Evolutionary conservation across 2,113 vertebrate genomes (phyloP), one percentile per base, ranked within the genome.

Genomic region (Cranoglanis bouderius): DNA sequence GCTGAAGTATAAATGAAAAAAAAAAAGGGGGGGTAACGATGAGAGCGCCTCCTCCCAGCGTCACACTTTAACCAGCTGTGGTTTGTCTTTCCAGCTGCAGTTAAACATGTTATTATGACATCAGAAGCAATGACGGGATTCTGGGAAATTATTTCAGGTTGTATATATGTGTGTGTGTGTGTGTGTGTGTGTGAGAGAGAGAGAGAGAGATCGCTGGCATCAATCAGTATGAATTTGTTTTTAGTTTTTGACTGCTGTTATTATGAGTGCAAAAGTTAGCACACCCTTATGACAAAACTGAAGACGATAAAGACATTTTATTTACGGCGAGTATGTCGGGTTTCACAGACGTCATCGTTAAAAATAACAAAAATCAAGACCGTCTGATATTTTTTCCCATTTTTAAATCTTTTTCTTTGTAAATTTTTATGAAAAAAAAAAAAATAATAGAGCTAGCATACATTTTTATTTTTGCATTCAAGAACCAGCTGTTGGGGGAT

Each of bases 41-140:
- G 80, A 63, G 32, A 35, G 3, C 13, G 10, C 70, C 46, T 57
- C 26, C 26, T 81, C 14, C 29, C 49, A 35, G 51, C n/a, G 3
- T 57, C 78, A 81, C 49, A 82, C 67, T 75, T 49, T 21, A 75
- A 40, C 53, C 81, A 75, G 61, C 53, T 57, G 77, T 53, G 84
- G 74, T 61, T 86, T 46, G 18, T 14, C 55, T 40, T 59, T 82
- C 53, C 81, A 59, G 81, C 81, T 82, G 53, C 53, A 14, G 29
- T 59, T 59, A 24, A 38, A 59, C 53, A 38, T 82, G 26, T 80
- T 51, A 80, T 80, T 59, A 82, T 38, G 80, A 82, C 81, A 35
- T 82, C 81, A 57, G 9, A 82, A 9, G 18, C 51, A 55, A 29
- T 46, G 40, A 46, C 1, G 35, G 16, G 51, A 40, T 82, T 81